phyloP scores from a whole-genome alignment of 2,797 vertebrate species.

The Danio tinwini region DNA sequence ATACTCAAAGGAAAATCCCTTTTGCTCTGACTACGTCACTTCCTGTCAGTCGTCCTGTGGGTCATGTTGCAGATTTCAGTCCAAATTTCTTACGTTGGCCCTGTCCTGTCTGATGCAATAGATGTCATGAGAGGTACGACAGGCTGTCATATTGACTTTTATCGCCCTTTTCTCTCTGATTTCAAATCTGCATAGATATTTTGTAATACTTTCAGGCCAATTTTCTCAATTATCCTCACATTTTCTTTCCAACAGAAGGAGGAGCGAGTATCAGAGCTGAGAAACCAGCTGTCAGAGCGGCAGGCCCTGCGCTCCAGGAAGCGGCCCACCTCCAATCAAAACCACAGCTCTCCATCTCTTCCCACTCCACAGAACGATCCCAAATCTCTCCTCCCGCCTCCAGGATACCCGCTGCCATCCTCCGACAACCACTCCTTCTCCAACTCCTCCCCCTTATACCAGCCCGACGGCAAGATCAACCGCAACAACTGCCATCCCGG shows the following conservation, averaged over 20 bases:
- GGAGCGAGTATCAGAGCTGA: constrained; percentile 89
- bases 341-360: constrained; percentile 75
- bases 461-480: constrained; percentile 85
- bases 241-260: constrained; percentile 81
- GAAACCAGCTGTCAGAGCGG: constrained; percentile 89
- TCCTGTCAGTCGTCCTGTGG: neutral
- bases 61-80: neutral
- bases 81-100: neutral
- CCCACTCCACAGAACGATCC: constrained; percentile 77
- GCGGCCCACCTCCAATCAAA: constrained; percentile 81
- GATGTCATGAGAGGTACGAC: neutral
- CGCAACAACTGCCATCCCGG: constrained; percentile 93
- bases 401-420: constrained; percentile 76
- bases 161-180: neutral
- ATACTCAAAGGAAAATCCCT: neutral
- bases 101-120: neutral
- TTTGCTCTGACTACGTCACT: neutral
- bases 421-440: constrained; percentile 82
- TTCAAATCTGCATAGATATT: neutral
- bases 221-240: neutral
- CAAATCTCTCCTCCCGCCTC: constrained; percentile 80
- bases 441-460: constrained; percentile 84
- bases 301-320: constrained; percentile 90
- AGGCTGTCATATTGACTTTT: neutral
- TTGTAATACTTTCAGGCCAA: neutral